Evolutionary conservation across 2,888 invertebrate species (phyloP).

Genomic region (Sarcophaga subvicina): DNA sequence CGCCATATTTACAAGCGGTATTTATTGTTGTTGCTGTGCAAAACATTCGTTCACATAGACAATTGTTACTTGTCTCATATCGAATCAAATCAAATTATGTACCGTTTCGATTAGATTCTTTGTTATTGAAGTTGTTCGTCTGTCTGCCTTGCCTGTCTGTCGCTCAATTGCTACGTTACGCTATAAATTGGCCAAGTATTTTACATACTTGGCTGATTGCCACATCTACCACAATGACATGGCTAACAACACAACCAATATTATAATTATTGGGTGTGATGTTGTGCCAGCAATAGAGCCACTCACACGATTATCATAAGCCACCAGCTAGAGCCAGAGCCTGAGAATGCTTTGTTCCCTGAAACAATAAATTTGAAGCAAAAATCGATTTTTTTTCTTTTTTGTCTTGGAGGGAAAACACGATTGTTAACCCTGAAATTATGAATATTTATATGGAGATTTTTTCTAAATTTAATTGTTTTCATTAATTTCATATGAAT

Average conservation of each 20-base stretch:
- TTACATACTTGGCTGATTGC: conserved; percentile 60
- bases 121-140: conserved; percentile 30
- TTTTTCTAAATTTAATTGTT: conserved; percentile 11
- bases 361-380: conserved; percentile 35
- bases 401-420: not conserved
- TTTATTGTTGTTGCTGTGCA: conserved; percentile 23
- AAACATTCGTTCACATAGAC: conserved; percentile 14
- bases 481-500: conserved; percentile 51
- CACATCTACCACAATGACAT: conserved; percentile 31
- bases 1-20: conserved; percentile 43
- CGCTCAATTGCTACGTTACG: not conserved
- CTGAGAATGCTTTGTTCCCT: conserved; percentile 19
- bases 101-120: conserved; percentile 54
- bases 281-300: not conserved
- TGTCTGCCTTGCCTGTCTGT: not conserved
- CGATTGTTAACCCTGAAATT: conserved; percentile 61
- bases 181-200: conserved; percentile 10
- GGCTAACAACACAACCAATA: conserved; percentile 1
- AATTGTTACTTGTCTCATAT: conserved; percentile 20
- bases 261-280: not conserved
- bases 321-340: not conserved
- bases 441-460: not conserved
- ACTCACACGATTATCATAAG: no score
- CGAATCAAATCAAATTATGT: conserved; percentile 65
- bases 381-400: conserved; percentile 17